Percentiles rank a stretch among this genome's conserved stretches.
Conservation (phyloP, 2,113 vertebrate genomes). For the Catagonus wagneri region DNA sequence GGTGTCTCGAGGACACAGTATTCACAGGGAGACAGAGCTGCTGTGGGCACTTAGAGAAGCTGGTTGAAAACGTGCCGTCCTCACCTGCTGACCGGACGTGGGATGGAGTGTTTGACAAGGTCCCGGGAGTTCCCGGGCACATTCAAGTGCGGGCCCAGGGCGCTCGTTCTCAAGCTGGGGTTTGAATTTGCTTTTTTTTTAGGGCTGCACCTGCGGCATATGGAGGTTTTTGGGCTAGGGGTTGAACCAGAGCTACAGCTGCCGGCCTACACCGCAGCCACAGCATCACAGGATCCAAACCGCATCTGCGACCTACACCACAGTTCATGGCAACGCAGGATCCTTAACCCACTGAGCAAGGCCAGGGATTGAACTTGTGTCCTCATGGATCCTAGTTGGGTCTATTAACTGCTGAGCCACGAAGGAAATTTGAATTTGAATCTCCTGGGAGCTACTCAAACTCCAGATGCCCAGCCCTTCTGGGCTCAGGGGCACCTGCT, state of each 20-base stretch:
- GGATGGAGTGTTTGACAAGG: not conserved
- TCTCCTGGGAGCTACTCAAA: not conserved
- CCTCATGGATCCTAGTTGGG: too few relatives aligned
- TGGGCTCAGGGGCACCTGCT: fast-evolving
- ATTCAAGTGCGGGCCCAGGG: not conserved
- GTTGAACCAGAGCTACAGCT: too few relatives aligned
- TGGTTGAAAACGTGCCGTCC: not conserved
- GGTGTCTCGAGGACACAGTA: fast-evolving
- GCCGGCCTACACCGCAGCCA: too few relatives aligned
- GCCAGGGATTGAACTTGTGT: too few relatives aligned
- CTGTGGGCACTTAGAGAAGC: fast-evolving
- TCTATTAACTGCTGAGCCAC: too few relatives aligned
- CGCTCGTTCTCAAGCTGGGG: fast-evolving
- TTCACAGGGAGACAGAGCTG: fast-evolving
- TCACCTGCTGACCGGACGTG: fast-evolving
- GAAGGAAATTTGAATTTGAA: not conserved
- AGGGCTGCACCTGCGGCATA: too few relatives aligned
- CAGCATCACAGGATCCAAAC: too few relatives aligned
- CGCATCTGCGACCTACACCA: too few relatives aligned
- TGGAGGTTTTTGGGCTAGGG: too few relatives aligned
- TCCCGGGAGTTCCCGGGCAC: not conserved
- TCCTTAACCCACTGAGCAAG: too few relatives aligned
- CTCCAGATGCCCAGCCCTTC: not conserved
- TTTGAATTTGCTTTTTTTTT: not conserved
- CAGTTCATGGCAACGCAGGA: too few relatives aligned